Evolutionary conservation across 1,140 invertebrate genomes (phyloP).

Genomic region (Euwallacea fornicatus): DNA sequence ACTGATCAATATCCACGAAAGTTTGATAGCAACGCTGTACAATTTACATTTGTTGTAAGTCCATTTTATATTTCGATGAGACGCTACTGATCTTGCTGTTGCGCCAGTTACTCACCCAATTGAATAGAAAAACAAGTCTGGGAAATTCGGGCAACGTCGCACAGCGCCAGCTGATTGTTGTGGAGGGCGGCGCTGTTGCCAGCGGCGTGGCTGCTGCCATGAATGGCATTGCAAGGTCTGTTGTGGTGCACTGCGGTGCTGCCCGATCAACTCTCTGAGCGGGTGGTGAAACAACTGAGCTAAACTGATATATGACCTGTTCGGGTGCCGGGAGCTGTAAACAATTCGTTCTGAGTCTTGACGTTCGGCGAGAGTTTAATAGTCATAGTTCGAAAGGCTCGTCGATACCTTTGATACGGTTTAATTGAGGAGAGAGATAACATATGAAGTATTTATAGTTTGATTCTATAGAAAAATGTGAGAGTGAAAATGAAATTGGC

Average conservation of each 20-base stretch:
- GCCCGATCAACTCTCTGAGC: conserved; percentile 42
- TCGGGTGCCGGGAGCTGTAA: conserved; percentile 2
- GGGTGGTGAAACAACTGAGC: conserved; percentile 22
- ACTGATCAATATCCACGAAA: no score
- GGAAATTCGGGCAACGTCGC: conserved; percentile 45
- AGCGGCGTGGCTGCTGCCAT: conserved; percentile 56
- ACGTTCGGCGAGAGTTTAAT: no score
- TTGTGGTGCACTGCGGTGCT: conserved; percentile 52
- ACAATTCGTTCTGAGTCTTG: neutral
- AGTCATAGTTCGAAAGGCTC: no score
- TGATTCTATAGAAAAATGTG: no score
- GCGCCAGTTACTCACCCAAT: neutral
- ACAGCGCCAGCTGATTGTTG: conserved; percentile 54
- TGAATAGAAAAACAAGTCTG: conserved; percentile 5
- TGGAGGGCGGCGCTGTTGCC: conserved; percentile 52
- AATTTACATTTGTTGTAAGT: no score
- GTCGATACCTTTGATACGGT: no score
- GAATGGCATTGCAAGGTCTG: conserved; percentile 64
- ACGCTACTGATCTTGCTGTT: no score
- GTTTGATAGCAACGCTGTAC: no score
- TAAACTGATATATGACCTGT: neutral
- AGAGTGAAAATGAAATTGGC: no score
- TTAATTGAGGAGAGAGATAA: no score
- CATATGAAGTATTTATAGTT: no score
- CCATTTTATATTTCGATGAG: neutral